These are phyloP conservation scores for Pelmatolapia mariae DNA, from an alignment of 2,113 vertebrate genomes.

Conservation along the genomic window DNA sequence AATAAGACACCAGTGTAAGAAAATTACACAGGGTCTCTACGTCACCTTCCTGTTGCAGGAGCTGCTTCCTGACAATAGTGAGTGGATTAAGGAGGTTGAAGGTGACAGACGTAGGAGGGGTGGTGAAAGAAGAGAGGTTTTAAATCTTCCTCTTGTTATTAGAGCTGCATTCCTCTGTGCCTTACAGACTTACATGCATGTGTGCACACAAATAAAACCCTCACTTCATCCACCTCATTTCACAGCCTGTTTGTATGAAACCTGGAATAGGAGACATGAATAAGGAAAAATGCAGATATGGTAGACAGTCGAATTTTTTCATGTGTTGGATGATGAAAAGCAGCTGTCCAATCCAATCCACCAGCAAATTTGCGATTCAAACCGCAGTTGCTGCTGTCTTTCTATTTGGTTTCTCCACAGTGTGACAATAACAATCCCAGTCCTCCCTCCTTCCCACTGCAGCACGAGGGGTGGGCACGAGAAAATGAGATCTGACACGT, in stretches of 20 bases:
- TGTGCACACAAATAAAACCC: neutral
- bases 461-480: neutral
- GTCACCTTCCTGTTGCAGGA: neutral
- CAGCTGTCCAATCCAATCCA: neutral
- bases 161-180: neutral
- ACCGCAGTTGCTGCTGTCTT: neutral
- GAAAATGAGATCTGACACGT: conserved; percentile 19
- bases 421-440: neutral
- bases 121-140: neutral
- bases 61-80: conserved; percentile 18
- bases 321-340: neutral
- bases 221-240: neutral
- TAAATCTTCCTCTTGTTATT: neutral
- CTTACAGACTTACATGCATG: neutral
- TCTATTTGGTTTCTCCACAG: neutral
- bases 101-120: neutral
- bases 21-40: neutral
- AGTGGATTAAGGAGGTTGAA: conserved; percentile 7
- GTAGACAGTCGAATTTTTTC: neutral
- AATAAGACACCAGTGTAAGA: neutral
- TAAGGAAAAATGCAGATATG: neutral
- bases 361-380: neutral
- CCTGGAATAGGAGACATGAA: neutral
- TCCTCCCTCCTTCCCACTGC: neutral
- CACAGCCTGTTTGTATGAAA: neutral